A percentile compares a stretch with the other conserved stretches of the same genome.
Conservation (phyloP, 2,888 invertebrate genomes). For the Cataglyphis rosenhaueri region DNA sequence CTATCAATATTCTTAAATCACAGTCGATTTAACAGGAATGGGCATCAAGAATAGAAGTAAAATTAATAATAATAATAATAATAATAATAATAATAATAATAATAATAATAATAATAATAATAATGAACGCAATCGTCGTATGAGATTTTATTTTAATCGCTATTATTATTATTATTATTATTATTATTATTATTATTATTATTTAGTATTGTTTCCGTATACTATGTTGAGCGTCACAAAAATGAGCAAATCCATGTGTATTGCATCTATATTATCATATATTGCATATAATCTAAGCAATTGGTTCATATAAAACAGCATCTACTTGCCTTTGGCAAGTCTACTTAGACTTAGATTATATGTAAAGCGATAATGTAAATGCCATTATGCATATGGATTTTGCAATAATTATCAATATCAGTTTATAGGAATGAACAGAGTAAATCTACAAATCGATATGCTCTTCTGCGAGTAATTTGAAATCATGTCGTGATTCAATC, state of each 20-base stretch:
- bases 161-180: constrained; percentile 1
- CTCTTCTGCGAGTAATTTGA: constrained; percentile 37
- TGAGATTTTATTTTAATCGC: constrained; percentile 19
- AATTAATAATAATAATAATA: constrained; percentile 61
- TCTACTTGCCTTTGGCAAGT: not conserved
- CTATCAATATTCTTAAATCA: constrained; percentile 80
- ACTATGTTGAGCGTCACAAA: constrained; percentile 39
- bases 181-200: constrained; percentile 17
- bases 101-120: constrained; percentile 40
- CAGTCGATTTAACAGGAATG: constrained; percentile 81
- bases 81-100: constrained; percentile 49
- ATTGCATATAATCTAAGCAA: constrained; percentile 17
- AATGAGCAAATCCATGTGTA: constrained; percentile 6
- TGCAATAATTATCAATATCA: constrained; percentile 13
- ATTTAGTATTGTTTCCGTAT: constrained; percentile 25
- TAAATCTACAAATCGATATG: constrained; percentile 57
- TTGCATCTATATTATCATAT: constrained; percentile 12
- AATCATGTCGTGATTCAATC: constrained; percentile 29
- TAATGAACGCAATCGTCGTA: constrained; percentile 44
- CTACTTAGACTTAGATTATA: not conserved
- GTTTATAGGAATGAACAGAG: constrained; percentile 60
- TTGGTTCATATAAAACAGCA: not conserved
- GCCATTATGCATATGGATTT: constrained; percentile 2
- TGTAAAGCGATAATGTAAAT: constrained; percentile 37
- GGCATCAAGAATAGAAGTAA: constrained; percentile 64